Conservation (phyloP, 1,140 invertebrate species). For the Neodiprion lecontei region DNA sequence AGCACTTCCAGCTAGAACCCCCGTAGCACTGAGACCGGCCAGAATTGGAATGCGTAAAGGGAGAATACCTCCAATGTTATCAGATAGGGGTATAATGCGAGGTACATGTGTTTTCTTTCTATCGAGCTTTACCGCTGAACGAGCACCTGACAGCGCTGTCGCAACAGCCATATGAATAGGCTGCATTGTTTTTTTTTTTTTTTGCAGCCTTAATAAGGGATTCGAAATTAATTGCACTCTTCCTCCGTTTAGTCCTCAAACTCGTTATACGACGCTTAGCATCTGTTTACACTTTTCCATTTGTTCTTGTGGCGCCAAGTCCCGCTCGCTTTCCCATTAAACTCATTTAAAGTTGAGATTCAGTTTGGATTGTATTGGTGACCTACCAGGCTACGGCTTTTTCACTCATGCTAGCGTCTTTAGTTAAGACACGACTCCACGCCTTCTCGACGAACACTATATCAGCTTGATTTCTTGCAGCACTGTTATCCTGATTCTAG, state of each 20-base stretch:
- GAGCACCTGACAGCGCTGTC: too few relatives aligned
- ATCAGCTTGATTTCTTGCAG: conserved; percentile 51
- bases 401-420: conserved; percentile 44
- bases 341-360: conserved; percentile 44
- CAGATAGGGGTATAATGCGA: conserved; percentile 26
- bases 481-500: conserved; percentile 41
- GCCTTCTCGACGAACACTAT: conserved; percentile 48
- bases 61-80: too few relatives aligned
- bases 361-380: conserved; percentile 40
- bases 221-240: too few relatives aligned
- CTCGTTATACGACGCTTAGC: too few relatives aligned
- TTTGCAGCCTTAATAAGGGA: not conserved
- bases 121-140: conserved; percentile 12
- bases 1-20: conserved; percentile 29
- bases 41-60: too few relatives aligned
- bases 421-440: conserved; percentile 27
- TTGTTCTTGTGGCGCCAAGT: too few relatives aligned
- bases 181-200: not conserved
- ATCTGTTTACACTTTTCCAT: too few relatives aligned
- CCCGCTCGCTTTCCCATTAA: conserved; percentile 27
- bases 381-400: conserved; percentile 43
- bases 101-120: conserved; percentile 20
- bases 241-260: too few relatives aligned
- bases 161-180: not conserved
- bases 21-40: conserved; percentile 23